Evolutionary conservation across 1,140 invertebrate species (phyloP), one percentile per base, ranked within the genome.

Genomic region (Drosophila neocordata): DNA sequence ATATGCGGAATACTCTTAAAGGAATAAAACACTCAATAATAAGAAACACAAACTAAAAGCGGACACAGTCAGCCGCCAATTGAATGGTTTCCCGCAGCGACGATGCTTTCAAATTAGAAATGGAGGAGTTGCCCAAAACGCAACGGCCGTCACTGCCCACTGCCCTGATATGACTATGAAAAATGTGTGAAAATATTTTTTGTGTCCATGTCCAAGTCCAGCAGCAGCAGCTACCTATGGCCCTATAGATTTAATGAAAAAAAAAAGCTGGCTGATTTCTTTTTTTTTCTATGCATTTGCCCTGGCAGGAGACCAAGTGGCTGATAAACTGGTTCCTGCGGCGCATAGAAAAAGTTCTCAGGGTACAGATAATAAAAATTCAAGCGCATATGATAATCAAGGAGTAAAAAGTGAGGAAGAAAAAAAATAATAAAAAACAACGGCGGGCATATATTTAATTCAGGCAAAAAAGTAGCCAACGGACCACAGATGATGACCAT

Each of bases 131-230:
- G 79, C 79, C 83, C 83, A 74, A 83, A 72, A 69, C 77, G 61
- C 76, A 79, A 73, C 73, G 76, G 70, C 72, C 74, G 83, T 80
- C 77, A 83, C 83, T 88, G 88, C 82, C 80, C 80, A 87, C 81
- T 73, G 69, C 76, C 73, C 67, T 73, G 79, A 76, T 71, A 85
- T 91, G 82, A 91, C 89, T 89, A 91, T 91, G 89, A 91, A 91
- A 91, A 91, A 91, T 91, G 89, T 91, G 89, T 91, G 89, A 91
- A 91, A 91, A 89, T 81, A 82, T 79, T 90, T 90, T 84, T 80
- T 88, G 44, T 69, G 70, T 65, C 73, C 68, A 76, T 65, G 81
- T 71, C 82, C 79, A 79, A 41, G 22, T 18, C 6, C 41, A 44
- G 27, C 20, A 53, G 41, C 22, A 63, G 27, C 44, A 61, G 38